Evolutionary conservation across 2,888 invertebrate genomes (phyloP), one percentile per base, ranked within the genome.

Genomic region (Cryptophagus acutangulus): DNA sequence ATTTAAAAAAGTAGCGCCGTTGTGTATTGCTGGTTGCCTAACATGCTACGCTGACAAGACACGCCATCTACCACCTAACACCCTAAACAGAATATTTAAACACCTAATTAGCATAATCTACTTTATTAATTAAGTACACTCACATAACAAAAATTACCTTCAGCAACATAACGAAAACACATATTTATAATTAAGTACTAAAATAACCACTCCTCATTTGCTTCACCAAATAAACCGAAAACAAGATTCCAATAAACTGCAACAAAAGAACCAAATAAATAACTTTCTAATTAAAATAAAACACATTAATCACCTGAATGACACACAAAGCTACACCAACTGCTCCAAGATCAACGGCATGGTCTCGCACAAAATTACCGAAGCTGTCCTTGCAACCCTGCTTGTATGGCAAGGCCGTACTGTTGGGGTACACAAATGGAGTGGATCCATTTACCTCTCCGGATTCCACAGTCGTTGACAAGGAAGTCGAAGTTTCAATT

Each of bases 151-250:
- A n/a, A n/a, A n/a, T n/a, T n/a, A n/a, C n/a, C n/a, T 20, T 20
- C 24, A 20, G n/a, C n/a, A 20, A n/a, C 6, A 20, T 20, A 20
- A 20, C 24, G n/a, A 20, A 8, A 20, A 20, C n/a, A 8, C n/a
- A 20, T n/a, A n/a, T 20, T 20, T 20, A 20, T 20, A 20, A 20
- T 25, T 51, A 59, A 26, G 61, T 58, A 45, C 58, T 61, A 41
- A 54, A 57, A 40, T 57, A 61, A 9, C 59, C 53, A 41, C 57
- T 54, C 41, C 58, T 61, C 26, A 61, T 36, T 61, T 90, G 87
- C 61, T 88, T 82, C 50, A 89, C 90, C 68, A 96, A 75, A 68
- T 88, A 89, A 74, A 92, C 94, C 15, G 94, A 88, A 67, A 91
- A 91, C 46, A 87, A 73, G 46, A 94, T 86, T 33, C 92, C 93